Evolutionary conservation across 2,113 vertebrate genomes (phyloP).

Genomic region (Aythya baeri): DNA sequence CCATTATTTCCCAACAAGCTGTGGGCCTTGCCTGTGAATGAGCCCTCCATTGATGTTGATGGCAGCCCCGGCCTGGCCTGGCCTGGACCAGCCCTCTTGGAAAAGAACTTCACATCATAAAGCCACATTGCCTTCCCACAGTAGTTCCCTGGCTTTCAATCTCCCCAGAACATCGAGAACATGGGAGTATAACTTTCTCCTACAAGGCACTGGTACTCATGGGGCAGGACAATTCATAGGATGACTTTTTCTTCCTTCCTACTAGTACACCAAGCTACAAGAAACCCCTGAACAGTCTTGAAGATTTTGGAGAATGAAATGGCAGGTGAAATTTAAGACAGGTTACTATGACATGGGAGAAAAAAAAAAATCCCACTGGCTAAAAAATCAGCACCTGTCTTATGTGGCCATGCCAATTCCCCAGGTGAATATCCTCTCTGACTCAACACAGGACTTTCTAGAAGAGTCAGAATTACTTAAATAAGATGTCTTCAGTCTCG

Average conservation of each 20-base stretch:
- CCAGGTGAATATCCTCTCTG: not conserved
- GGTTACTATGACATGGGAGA: rapidly evolving
- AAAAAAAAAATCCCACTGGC: rapidly evolving
- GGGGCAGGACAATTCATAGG: not conserved
- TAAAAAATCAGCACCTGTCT: not conserved
- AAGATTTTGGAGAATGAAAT: not conserved
- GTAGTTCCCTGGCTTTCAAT: not conserved
- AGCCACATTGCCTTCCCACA: not conserved
- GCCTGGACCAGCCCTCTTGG: not conserved
- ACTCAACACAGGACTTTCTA: not conserved
- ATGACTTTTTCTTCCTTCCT: not conserved
- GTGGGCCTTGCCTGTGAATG: not conserved
- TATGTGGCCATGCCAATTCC: not conserved
- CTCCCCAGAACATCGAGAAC: not conserved
- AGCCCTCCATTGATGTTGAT: not conserved
- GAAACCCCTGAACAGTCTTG: not conserved
- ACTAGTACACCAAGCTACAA: not conserved
- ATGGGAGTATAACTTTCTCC: not conserved
- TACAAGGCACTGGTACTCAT: not conserved
- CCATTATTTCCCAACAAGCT: not conserved
- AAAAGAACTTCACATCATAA: not conserved
- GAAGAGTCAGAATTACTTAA: not conserved
- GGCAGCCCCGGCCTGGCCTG: not conserved
- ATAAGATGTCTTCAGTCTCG: not conserved
- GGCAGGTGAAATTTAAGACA: not conserved